A percentile compares a stretch with the other conserved stretches of the same genome.
phyloP scores from a whole-genome alignment of 1,140 invertebrate genomes.

The Cotesia chilonis region DNA sequence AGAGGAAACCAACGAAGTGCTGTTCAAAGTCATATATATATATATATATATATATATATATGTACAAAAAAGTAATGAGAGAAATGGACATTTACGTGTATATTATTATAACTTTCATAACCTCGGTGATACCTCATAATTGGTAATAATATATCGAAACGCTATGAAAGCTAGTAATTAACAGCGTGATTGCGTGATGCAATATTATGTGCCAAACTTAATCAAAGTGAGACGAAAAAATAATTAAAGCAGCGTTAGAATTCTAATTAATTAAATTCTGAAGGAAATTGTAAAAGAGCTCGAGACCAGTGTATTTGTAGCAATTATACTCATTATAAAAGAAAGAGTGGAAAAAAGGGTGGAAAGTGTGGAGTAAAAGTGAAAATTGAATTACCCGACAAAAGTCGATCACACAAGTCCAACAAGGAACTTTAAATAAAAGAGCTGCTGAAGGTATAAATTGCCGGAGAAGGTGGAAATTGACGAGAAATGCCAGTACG shows the following conservation, averaged over 20 bases:
- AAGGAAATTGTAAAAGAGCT: constrained; percentile 11
- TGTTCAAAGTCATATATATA: too few species aligned
- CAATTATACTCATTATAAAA: constrained; percentile 22
- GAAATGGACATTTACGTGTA: too few species aligned
- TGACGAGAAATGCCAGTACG: constrained; percentile 36
- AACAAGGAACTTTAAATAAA: constrained; percentile 36
- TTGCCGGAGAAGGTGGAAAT: constrained; percentile 24
- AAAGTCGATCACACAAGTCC: constrained; percentile 27
- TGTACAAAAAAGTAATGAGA: too few species aligned
- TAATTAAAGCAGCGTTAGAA: background rate
- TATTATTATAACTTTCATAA: too few species aligned
- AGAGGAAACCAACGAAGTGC: too few species aligned
- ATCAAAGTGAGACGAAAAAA: background rate
- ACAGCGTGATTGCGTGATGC: too few species aligned
- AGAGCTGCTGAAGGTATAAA: constrained; percentile 23
- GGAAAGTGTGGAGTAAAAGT: background rate
- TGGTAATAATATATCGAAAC: too few species aligned
- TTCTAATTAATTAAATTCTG: constrained; percentile 21
- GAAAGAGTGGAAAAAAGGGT: constrained; percentile 5
- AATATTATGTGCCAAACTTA: too few species aligned
- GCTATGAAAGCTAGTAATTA: too few species aligned
- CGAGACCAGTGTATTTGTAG: constrained; percentile 20
- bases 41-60: too few species aligned
- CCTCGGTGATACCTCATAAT: too few species aligned
- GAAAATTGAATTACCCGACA: constrained; percentile 34